A percentile compares a stretch with the other conserved stretches of the same genome.
Conservation (phyloP, 1,140 invertebrate species). For the Oreohelix idahoensis region DNA sequence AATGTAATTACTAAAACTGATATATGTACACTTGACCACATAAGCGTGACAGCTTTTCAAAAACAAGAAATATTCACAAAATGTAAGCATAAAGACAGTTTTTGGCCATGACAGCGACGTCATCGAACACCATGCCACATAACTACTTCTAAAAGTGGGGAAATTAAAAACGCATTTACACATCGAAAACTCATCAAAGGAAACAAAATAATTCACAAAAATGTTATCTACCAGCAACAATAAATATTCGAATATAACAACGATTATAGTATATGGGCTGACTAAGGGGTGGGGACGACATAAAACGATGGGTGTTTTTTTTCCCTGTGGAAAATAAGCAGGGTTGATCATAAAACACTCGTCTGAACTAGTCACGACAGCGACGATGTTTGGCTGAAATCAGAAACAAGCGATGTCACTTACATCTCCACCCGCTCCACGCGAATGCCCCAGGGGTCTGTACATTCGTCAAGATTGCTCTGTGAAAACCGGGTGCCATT, state of each 20-base stretch:
- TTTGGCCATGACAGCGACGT: too few relatives aligned
- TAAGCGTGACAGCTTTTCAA: too few relatives aligned
- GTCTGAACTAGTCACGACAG: background rate
- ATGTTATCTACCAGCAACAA: too few relatives aligned
- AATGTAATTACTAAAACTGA: too few relatives aligned
- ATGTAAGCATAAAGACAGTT: too few relatives aligned
- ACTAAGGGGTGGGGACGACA: background rate
- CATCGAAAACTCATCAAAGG: too few relatives aligned
- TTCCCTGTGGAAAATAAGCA: background rate
- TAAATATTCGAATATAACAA: background rate
- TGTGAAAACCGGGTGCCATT: slow-evolving; percentile 38
- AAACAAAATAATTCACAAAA: too few relatives aligned
- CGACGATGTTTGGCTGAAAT: background rate
- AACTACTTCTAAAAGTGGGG: too few relatives aligned
- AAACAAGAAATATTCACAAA: too few relatives aligned
- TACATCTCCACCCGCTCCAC: slow-evolving; percentile 96
- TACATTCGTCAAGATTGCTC: slow-evolving; percentile 84
- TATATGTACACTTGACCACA: too few relatives aligned
- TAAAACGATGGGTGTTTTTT: background rate
- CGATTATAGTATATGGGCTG: background rate
- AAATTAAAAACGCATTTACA: too few relatives aligned
- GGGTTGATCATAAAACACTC: background rate
- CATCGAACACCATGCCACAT: too few relatives aligned
- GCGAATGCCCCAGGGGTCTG: slow-evolving; percentile 96
- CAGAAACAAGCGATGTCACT: slow-evolving; percentile 58